Percentiles rank a stretch among this genome's conserved stretches.
Conservation (phyloP, 2,888 invertebrate species). For the Acleris emargana region DNA sequence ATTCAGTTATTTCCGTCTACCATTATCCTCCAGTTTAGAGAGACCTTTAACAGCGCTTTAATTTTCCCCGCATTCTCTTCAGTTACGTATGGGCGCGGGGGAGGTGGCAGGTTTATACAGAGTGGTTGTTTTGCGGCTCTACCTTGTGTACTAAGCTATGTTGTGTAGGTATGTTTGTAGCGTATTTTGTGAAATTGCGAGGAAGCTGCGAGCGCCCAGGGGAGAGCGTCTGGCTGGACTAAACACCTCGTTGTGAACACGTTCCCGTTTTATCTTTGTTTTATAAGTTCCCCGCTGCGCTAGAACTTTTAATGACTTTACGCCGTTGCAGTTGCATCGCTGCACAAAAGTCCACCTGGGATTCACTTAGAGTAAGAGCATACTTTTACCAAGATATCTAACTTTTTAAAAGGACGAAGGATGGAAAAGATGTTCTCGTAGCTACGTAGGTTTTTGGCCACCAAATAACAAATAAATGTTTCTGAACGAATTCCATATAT, state of each 20-base stretch:
- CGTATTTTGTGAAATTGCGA: slow-evolving; percentile 77
- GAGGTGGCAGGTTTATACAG: slow-evolving; percentile 52
- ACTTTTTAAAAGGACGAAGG: not conserved
- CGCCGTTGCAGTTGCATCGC: slow-evolving; percentile 37
- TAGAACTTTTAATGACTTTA: slow-evolving; percentile 50
- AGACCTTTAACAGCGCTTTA: slow-evolving; percentile 51
- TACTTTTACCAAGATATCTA: slow-evolving; percentile 1
- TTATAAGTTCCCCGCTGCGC: slow-evolving; percentile 43
- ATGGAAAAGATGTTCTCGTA: too few relatives aligned
- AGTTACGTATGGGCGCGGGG: slow-evolving; percentile 44
- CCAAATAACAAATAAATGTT: not conserved
- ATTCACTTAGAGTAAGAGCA: slow-evolving; percentile 20
- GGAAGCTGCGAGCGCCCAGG: slow-evolving; percentile 70
- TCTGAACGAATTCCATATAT: not conserved
- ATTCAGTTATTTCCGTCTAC: slow-evolving; percentile 76
- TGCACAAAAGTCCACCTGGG: slow-evolving; percentile 32
- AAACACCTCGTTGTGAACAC: slow-evolving; percentile 70
- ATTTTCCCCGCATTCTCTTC: slow-evolving; percentile 44
- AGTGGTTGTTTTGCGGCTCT: slow-evolving; percentile 55
- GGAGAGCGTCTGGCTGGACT: slow-evolving; percentile 76
- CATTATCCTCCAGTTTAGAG: slow-evolving; percentile 53
- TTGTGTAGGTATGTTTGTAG: slow-evolving; percentile 47
- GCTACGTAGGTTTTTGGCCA: not conserved
- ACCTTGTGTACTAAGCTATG: slow-evolving; percentile 42
- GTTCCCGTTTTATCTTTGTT: slow-evolving; percentile 58